phyloP scores from a whole-genome alignment of 2,888 invertebrate genomes.

The Eupithecia pulchellata region DNA sequence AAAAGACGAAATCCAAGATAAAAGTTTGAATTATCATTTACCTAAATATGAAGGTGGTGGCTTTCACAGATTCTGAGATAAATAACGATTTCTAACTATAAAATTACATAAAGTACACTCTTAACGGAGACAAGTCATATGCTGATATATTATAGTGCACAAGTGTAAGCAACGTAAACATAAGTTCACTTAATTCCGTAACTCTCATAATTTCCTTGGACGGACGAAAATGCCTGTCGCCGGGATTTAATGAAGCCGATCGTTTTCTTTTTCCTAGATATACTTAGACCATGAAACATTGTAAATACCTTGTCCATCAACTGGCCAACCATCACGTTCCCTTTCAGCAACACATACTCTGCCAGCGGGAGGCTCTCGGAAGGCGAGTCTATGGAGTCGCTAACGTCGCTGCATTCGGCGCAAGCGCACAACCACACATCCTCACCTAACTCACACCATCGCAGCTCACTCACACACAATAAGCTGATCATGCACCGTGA shows the following conservation, averaged over 20 bases:
- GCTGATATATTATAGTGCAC: not conserved
- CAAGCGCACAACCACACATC: constrained; percentile 90
- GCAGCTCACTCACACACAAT: constrained; percentile 88
- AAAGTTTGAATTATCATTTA: no score
- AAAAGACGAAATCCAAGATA: no score
- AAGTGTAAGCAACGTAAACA: not conserved
- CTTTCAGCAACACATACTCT: constrained; percentile 89
- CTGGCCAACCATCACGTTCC: constrained; percentile 64
- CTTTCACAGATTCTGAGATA: no score
- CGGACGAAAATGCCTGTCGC: not conserved
- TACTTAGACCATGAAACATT: not conserved
- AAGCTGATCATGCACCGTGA: constrained; percentile 86
- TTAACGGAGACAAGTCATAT: not conserved
- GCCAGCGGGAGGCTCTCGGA: constrained; percentile 92
- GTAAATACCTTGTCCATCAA: constrained; percentile 31
- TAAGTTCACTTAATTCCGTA: not conserved
- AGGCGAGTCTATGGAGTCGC: constrained; percentile 94
- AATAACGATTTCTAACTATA: no score
- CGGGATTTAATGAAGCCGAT: not conserved
- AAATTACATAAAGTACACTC: no score
- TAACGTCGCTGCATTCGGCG: constrained; percentile 92
- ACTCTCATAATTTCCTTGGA: not conserved
- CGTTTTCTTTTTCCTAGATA: not conserved
- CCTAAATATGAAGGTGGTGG: no score
- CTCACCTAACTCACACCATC: constrained; percentile 88